Conservation (phyloP, 2,888 invertebrate genomes). For the Oxytorus armatus region DNA sequence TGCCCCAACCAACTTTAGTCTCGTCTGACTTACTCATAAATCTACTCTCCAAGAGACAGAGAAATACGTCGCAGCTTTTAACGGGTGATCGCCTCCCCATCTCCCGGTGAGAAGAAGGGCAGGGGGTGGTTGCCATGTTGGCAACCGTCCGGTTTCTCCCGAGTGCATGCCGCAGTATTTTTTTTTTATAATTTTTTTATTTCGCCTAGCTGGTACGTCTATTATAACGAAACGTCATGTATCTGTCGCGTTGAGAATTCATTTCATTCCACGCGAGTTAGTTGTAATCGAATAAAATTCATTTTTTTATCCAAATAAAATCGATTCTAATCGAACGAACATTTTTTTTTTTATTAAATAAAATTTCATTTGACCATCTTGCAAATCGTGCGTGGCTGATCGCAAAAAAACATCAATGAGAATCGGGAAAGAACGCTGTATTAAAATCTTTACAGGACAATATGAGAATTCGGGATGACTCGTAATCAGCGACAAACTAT, state of each 20-base stretch:
- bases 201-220: conserved; percentile 32
- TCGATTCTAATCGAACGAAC: too few relatives aligned
- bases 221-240: conserved; percentile 18
- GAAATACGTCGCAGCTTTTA: conserved; percentile 60
- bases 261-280: background rate
- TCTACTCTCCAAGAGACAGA: conserved; percentile 32
- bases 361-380: too few relatives aligned
- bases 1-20: conserved; percentile 46
- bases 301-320: background rate
- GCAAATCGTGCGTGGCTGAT: too few relatives aligned
- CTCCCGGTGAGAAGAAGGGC: too few relatives aligned
- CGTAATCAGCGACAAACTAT: too few relatives aligned
- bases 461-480: too few relatives aligned
- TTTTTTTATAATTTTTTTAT: conserved; percentile 30
- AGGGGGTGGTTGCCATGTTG: conserved; percentile 56
- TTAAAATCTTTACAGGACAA: too few relatives aligned
- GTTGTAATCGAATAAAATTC: background rate
- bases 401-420: too few relatives aligned
- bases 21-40: conserved; percentile 64
- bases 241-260: background rate
- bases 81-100: conserved; percentile 64
- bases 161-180: conserved; percentile 43
- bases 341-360: too few relatives aligned
- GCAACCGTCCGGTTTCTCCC: conserved; percentile 61
- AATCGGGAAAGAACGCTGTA: too few relatives aligned